Evolutionary conservation across 2,797 vertebrate genomes (phyloP).

Genomic region (Semaprochilodus insignis): DNA sequence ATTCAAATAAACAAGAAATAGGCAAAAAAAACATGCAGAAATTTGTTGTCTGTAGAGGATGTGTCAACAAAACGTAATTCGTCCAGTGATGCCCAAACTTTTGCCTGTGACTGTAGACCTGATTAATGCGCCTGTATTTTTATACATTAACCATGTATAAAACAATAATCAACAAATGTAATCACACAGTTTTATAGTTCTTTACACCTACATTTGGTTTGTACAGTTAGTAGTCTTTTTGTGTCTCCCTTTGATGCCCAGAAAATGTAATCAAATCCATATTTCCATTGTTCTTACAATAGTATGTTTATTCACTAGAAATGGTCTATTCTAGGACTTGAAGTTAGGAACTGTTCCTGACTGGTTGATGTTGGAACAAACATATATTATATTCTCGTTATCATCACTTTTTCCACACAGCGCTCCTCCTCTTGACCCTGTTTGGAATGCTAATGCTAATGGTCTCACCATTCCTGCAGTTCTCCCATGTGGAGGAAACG

Average conservation of each 20-base stretch:
- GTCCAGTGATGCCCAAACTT: no score
- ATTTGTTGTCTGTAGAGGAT: no score
- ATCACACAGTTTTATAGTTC: not conserved
- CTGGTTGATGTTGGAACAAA: not conserved
- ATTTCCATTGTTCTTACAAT: not conserved
- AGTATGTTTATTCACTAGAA: not conserved
- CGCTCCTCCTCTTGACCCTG: not conserved
- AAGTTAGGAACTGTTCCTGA: no score
- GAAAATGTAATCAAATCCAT: not conserved
- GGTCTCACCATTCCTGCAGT: slow-evolving; percentile 91
- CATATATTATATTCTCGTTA: not conserved
- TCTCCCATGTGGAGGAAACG: slow-evolving; percentile 95
- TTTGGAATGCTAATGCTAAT: not conserved
- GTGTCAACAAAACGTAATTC: no score
- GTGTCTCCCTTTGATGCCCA: not conserved
- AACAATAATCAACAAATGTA: not conserved
- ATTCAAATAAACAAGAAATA: no score
- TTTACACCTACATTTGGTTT: not conserved
- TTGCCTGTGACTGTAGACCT: no score
- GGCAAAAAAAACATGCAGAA: no score
- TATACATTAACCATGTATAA: no score
- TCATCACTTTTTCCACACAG: slow-evolving; percentile 5
- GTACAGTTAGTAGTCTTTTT: not conserved
- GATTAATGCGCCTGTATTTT: no score
- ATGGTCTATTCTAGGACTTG: not conserved